Evolutionary conservation across 2,113 vertebrate genomes (phyloP).

Genomic region (Semicossyphus pulcher): DNA sequence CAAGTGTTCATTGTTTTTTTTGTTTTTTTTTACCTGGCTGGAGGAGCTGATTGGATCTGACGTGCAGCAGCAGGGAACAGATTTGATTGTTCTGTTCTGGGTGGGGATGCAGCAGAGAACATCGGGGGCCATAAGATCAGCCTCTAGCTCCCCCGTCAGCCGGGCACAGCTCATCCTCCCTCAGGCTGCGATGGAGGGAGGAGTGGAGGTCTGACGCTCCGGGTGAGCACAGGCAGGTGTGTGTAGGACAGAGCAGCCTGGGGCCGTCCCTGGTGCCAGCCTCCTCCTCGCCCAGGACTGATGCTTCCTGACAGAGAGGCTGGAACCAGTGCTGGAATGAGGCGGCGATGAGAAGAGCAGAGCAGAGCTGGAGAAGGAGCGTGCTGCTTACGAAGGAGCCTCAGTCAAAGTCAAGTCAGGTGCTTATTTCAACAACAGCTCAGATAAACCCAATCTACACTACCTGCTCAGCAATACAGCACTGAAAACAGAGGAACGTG

Average conservation of each 20-base stretch:
- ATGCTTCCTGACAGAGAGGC: slow-evolving; percentile 86
- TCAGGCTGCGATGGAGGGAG: slow-evolving; percentile 35
- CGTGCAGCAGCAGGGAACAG: not conserved
- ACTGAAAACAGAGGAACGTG: too few relatives aligned
- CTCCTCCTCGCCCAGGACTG: slow-evolving; percentile 78
- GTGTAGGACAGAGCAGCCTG: slow-evolving; percentile 77
- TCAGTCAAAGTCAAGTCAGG: too few relatives aligned
- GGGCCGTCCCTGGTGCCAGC: slow-evolving; percentile 61
- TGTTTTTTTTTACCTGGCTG: too few relatives aligned
- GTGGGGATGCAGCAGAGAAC: not conserved
- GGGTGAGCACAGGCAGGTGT: slow-evolving; percentile 61
- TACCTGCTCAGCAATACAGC: not conserved
- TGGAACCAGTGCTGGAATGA: slow-evolving; percentile 18
- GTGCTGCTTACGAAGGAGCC: not conserved
- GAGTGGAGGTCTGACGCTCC: slow-evolving; percentile 14
- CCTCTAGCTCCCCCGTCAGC: not conserved
- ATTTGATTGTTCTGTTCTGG: not conserved
- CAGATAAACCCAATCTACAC: too few relatives aligned
- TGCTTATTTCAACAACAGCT: too few relatives aligned
- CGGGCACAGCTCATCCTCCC: not conserved
- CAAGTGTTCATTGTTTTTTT: too few relatives aligned
- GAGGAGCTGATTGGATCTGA: not conserved
- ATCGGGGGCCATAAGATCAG: slow-evolving; percentile 27
- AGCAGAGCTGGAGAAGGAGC: not conserved
- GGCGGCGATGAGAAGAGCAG: slow-evolving; percentile 3